These are phyloP conservation scores for Limonius californicus DNA, from an alignment of 1,140 invertebrate species.

Conservation along the genomic window DNA sequence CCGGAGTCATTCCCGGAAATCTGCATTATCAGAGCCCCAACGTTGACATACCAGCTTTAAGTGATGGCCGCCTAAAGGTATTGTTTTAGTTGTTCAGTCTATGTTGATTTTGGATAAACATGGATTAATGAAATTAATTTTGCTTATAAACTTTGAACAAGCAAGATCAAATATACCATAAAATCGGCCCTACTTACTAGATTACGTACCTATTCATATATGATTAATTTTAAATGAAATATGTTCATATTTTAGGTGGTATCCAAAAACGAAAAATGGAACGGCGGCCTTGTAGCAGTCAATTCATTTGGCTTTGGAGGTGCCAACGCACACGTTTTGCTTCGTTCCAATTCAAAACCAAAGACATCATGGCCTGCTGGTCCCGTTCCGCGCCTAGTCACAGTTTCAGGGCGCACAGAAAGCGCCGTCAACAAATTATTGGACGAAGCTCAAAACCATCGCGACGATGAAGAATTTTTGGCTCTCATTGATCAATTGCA, in stretches of 20 bases:
- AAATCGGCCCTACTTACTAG: too few species aligned
- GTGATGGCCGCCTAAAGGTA: conserved; percentile 80
- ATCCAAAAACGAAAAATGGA: conserved; percentile 71
- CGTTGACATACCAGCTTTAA: conserved; percentile 80
- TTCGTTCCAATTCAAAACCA: conserved; percentile 74
- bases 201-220: conserved; percentile 15
- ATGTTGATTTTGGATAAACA: too few species aligned
- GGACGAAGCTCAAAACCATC: conserved; percentile 55
- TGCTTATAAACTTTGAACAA: too few species aligned
- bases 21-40: conserved; percentile 87
- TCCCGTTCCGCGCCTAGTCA: conserved; percentile 65
- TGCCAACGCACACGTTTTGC: conserved; percentile 88
- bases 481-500: conserved; percentile 74
- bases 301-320: conserved; percentile 99
- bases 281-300: conserved; percentile 79
- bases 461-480: conserved; percentile 71
- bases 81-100: too few species aligned
- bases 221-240: conserved; percentile 55
- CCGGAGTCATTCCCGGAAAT: conserved; percentile 81
- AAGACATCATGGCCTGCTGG: conserved; percentile 56
- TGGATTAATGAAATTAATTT: conserved; percentile 3
- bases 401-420: conserved; percentile 80
- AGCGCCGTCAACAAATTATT: conserved; percentile 70
- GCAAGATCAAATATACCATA: too few species aligned
- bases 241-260: too few species aligned